Evolutionary conservation across 1,140 invertebrate genomes (phyloP).

Genomic region (Drosophila kurseongensis): DNA sequence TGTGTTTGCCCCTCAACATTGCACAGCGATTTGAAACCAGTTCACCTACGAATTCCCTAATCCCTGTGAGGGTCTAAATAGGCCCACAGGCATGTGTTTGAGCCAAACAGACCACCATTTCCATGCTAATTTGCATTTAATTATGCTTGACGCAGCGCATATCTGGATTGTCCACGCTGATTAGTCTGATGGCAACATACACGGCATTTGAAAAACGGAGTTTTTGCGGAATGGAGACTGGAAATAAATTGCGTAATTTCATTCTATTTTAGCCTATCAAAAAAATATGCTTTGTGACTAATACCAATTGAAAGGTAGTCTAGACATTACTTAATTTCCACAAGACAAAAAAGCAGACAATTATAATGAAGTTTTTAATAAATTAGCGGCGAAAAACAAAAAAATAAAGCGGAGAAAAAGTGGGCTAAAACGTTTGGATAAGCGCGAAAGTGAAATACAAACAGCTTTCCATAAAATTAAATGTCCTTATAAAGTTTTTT

Average conservation of each 20-base stretch:
- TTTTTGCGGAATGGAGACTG: neutral
- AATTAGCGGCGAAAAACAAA: too few species aligned
- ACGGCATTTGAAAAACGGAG: neutral
- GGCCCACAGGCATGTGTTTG: neutral
- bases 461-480: too few species aligned
- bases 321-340: too few species aligned
- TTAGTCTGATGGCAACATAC: constrained; percentile 36
- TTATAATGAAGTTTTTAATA: too few species aligned
- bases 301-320: too few species aligned
- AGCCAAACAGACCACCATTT: neutral
- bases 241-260: neutral
- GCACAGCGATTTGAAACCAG: constrained; percentile 7
- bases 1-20: constrained; percentile 3
- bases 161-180: constrained; percentile 14
- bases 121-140: constrained; percentile 65
- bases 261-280: too few species aligned
- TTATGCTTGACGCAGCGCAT: constrained; percentile 44
- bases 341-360: too few species aligned
- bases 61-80: constrained; percentile 2
- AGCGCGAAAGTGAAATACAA: too few species aligned
- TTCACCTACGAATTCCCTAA: neutral
- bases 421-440: too few species aligned
- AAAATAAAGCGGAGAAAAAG: too few species aligned
- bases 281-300: too few species aligned
- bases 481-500: too few species aligned